Conservation (phyloP, 2,113 vertebrate genomes). For the Sinocyclocheilus grahami region DNA sequence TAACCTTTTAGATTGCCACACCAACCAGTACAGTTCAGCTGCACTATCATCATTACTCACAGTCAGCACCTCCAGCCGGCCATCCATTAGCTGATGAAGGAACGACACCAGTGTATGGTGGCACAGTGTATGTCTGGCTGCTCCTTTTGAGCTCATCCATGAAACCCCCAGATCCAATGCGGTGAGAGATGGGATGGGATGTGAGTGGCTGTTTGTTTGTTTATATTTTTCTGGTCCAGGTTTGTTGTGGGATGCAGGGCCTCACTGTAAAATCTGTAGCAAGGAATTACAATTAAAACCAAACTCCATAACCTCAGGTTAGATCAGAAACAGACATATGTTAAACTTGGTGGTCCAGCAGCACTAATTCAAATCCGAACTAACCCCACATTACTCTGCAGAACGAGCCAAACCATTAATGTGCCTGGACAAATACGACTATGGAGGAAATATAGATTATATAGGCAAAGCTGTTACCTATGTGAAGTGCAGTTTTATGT, state of each 20-base stretch:
- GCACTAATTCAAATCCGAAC: neutral
- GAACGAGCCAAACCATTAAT: neutral
- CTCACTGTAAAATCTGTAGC: neutral
- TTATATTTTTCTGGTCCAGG: neutral
- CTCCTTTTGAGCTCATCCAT: neutral
- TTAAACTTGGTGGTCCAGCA: neutral
- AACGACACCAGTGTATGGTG: neutral
- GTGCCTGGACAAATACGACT: neutral
- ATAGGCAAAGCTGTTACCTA: neutral
- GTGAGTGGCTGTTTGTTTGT: neutral
- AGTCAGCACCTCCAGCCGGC: neutral
- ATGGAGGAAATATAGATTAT: neutral
- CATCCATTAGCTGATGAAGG: slow-evolving; percentile 33
- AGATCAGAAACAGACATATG: slow-evolving; percentile 8
- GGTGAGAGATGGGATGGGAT: neutral
- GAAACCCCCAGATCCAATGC: neutral
- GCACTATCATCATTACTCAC: slow-evolving; percentile 4
- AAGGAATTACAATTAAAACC: neutral
- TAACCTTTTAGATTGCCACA: neutral
- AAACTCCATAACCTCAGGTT: neutral
- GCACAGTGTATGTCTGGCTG: neutral
- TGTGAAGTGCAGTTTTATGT: neutral
- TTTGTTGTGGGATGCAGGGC: neutral
- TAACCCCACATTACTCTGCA: neutral
- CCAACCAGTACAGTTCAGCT: neutral